phyloP scores from a whole-genome alignment of 2,888 invertebrate species.

The Tenthredo scrophulariae region DNA sequence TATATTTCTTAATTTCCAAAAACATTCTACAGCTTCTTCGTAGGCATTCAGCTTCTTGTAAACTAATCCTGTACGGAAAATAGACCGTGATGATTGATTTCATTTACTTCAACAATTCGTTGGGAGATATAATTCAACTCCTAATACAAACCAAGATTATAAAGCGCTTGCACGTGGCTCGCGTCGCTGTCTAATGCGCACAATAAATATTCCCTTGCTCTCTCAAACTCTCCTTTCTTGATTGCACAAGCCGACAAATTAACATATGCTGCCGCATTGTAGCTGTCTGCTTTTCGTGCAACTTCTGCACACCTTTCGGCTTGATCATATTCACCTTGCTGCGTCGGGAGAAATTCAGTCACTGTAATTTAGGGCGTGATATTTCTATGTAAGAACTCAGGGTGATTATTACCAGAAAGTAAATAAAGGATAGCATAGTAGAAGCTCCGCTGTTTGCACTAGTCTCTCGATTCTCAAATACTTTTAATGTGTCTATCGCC shows the following conservation, averaged over 20 bases:
- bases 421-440: slow-evolving; percentile 92
- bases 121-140: not conserved
- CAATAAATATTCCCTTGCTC: slow-evolving; percentile 86
- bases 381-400: not conserved
- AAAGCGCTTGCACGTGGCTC: slow-evolving; percentile 91
- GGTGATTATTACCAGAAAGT: slow-evolving; percentile 83
- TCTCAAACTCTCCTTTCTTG: slow-evolving; percentile 84
- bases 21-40: slow-evolving; percentile 89
- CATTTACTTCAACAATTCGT: not conserved
- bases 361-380: not conserved
- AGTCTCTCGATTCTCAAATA: slow-evolving; percentile 91
- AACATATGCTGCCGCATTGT: slow-evolving; percentile 90
- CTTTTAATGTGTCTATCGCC: slow-evolving; percentile 91
- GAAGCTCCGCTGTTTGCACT: slow-evolving; percentile 92
- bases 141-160: slow-evolving; percentile 84
- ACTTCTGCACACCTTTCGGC: slow-evolving; percentile 88
- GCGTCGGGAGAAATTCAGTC: slow-evolving; percentile 52
- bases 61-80: slow-evolving; percentile 81
- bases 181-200: slow-evolving; percentile 90
- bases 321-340: slow-evolving; percentile 90
- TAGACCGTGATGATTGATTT: not conserved
- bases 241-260: slow-evolving; percentile 92
- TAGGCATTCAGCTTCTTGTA: slow-evolving; percentile 85
- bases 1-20: slow-evolving; percentile 87
- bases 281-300: slow-evolving; percentile 87